Evolutionary conservation across 2,113 vertebrate species (phyloP), one percentile per base, ranked within the genome.

Genomic region (Verasper variegatus): DNA sequence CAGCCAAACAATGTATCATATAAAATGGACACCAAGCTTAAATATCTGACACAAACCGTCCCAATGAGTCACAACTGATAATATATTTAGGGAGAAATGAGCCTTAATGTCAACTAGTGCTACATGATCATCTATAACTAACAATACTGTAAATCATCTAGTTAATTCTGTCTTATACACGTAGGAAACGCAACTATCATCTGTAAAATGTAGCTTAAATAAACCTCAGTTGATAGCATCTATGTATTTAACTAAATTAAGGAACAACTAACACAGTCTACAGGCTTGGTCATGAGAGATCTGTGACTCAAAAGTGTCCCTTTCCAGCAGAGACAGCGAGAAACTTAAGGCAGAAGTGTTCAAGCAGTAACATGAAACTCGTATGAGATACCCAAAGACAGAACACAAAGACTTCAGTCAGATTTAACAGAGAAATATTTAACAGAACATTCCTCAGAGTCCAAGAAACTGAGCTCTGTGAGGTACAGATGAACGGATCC

Each of bases 311-410:
- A 7, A 77, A 52, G 54, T 77, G 83, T 89, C 90, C 85, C 84
- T 89, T 87, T 82, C 86, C 91, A 91, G 91, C 86, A 91, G 86
- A 90, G 91, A 92, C 80, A 40, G 62, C 55, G 67, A 79, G 47
- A 74, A 86, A 75, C 49, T 23, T 81, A 89, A 90, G 86, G 78
- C 78, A 85, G 71, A 80, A 54, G 81, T 80, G 74, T 74, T 78
- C 54, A 68, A 82, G 71, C 74, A 54, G 63, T 71, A 60, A 84
- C 64, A 54, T 66, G 61, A 85, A 6, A 82, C 27, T 10, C 18
- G 35, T n/a, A 64, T 24, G 31, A 84, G 65, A 55, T 78, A 81
- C 66, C 1, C 23, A 82, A 62, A 82, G 51, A 80, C 2, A 47
- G 49, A 71, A 54, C 58, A 75, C 37, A 74, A 74, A 80, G n/a